These are phyloP conservation scores for Phoxinus phoxinus DNA, from an alignment of 2,113 vertebrate species.

Conservation along the genomic window DNA sequence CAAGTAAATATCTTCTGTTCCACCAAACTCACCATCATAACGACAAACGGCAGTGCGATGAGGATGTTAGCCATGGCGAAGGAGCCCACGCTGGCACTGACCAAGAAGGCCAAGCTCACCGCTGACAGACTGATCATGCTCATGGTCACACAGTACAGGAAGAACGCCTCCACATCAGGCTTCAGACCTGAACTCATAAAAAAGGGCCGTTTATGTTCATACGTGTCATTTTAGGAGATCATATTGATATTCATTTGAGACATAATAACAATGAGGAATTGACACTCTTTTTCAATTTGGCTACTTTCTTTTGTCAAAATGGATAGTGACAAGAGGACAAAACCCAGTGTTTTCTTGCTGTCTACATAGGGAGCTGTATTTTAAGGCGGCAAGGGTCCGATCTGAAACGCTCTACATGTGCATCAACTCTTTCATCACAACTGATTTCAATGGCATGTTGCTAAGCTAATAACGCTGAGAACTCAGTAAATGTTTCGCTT, in stretches of 20 bases:
- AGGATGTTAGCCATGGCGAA: slow-evolving; percentile 80
- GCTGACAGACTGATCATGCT: slow-evolving; percentile 75
- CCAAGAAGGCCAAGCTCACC: slow-evolving; percentile 77
- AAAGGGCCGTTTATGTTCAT: background rate
- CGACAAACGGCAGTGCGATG: slow-evolving; percentile 77
- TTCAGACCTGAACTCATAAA: slow-evolving; percentile 69
- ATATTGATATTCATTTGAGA: background rate
- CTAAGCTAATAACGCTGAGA: too few relatives aligned
- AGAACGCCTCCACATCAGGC: slow-evolving; percentile 68
- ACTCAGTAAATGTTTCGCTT: too few relatives aligned
- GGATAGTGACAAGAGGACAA: too few relatives aligned
- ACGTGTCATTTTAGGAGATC: background rate
- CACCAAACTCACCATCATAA: slow-evolving; percentile 78
- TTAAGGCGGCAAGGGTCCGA: too few relatives aligned
- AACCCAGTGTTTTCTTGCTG: too few relatives aligned
- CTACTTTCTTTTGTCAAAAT: too few relatives aligned
- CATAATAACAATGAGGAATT: background rate
- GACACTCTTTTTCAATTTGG: too few relatives aligned
- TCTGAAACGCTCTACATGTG: too few relatives aligned
- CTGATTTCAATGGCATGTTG: too few relatives aligned
- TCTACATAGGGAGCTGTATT: too few relatives aligned
- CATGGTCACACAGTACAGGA: slow-evolving; percentile 74
- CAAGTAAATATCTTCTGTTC: background rate
- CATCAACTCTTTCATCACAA: too few relatives aligned
- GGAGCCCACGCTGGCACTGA: slow-evolving; percentile 74